Percentiles rank a stretch among this genome's conserved stretches.
These are phyloP conservation scores for Holocentrus rufus DNA, from an alignment of 2,797 vertebrate genomes.

Conservation along the genomic window DNA sequence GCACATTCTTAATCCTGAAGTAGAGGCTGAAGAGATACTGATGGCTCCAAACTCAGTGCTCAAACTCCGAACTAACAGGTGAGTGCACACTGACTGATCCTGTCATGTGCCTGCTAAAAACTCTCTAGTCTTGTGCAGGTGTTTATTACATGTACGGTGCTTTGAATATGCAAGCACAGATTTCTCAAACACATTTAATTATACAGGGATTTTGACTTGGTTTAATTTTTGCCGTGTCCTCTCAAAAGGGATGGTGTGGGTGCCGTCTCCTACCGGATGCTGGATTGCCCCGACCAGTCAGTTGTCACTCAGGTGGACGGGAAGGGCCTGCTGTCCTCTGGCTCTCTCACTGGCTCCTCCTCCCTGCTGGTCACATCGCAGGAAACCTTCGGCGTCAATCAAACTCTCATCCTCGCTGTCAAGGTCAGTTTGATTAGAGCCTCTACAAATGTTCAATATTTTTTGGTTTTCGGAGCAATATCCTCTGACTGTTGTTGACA, in stretches of 20 bases:
- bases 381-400: slow-evolving; percentile 93
- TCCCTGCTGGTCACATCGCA: slow-evolving; percentile 89
- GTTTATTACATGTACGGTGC: background rate
- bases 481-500: background rate
- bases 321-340: slow-evolving; percentile 87
- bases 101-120: background rate
- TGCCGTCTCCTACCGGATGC: slow-evolving; percentile 85
- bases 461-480: slow-evolving; percentile 3
- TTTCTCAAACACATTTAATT: background rate
- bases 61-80: slow-evolving; percentile 95
- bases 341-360: slow-evolving; percentile 85
- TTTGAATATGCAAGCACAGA: background rate
- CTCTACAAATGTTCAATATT: background rate
- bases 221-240: slow-evolving; percentile 14
- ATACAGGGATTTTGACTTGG: background rate
- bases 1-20: slow-evolving; percentile 84
- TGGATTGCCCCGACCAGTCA: slow-evolving; percentile 83
- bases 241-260: slow-evolving; percentile 86
- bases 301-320: slow-evolving; percentile 86
- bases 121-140: no score
- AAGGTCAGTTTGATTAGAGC: slow-evolving; percentile 83
- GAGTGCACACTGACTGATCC: background rate
- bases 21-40: slow-evolving; percentile 87
- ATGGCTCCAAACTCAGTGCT: slow-evolving; percentile 94
- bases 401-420: slow-evolving; percentile 87